These are phyloP conservation scores for Anneissia japonica DNA, from an alignment of 35 echinoderm and acorn worm species.

Conservation along the genomic window DNA sequence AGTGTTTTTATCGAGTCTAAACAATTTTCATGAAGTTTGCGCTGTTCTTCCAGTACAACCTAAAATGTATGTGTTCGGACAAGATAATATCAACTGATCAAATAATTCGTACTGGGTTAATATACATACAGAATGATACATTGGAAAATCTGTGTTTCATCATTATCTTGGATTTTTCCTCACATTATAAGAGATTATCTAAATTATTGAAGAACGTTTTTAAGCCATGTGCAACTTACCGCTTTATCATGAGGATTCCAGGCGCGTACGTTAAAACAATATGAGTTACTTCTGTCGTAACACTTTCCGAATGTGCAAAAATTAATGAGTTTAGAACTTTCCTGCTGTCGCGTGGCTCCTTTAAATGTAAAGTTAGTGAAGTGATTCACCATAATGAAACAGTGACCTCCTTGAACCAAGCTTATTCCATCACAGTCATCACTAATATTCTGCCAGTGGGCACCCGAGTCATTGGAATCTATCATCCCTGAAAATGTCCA, in stretches of 20 bases:
- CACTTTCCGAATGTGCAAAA: background rate
- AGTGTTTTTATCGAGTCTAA: background rate
- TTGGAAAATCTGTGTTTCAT: too few species aligned
- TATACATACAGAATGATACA: too few species aligned
- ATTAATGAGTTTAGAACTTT: background rate
- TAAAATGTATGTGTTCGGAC: background rate
- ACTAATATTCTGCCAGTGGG: background rate
- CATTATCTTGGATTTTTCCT: too few species aligned
- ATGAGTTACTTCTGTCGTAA: background rate
- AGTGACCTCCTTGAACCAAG: background rate
- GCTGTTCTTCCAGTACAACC: background rate
- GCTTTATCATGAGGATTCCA: background rate
- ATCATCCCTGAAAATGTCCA: conserved; percentile 6
- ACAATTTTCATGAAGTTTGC: background rate
- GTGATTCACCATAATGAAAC: conserved; percentile 5
- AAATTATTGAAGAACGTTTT: too few species aligned
- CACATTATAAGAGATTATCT: too few species aligned
- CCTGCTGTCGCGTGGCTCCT: background rate
- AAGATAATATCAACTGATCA: too few species aligned
- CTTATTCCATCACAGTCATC: background rate
- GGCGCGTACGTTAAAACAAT: background rate
- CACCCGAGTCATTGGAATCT: background rate
- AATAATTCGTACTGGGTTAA: too few species aligned
- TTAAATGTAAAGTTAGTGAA: conserved; percentile 5
- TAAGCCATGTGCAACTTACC: too few species aligned